Base-by-base conservation (phyloP, 2,113 vertebrate species). In the Sisor rabdophorus region DNA sequence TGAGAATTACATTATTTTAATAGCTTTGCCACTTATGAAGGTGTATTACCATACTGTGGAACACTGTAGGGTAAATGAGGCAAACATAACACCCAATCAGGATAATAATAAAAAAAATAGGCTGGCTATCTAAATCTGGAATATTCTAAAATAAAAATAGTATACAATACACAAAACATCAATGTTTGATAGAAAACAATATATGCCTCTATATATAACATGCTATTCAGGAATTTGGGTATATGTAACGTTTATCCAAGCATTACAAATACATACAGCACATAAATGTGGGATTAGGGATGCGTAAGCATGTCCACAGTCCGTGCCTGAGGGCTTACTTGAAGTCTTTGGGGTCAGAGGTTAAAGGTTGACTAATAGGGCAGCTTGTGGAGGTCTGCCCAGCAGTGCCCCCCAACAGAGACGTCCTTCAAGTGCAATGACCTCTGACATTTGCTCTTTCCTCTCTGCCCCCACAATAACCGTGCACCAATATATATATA, bases 341-440 rank as follows among this genome's bases (percentile, higher is more conserved):
- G 56, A 65, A 74, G 79, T 77, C 80, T 76, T 44, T 32, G 64
- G 30, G 78, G 79, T 81, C 61, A 79, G 32, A 55, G 88, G 87
- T 90, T 86, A 89, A 88, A 90, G 91, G 89, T 84, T 76, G 89
- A 84, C 88, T 89, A 90, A 89, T 91, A 89, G 88, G 77, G 71
- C 68, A 44, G 65, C 85, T 86, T 83, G 30, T 75, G 78, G 85
- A 88, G 89, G 89, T 89, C 88, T 89, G 75, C 40, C 0, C 67
- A 16, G 3, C 75, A 74, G 86, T 80, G 84, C 81, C 84, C 80
- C 77, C 60, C 65, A 83, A 58, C 79, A 24, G 63, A 75, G 80
- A 73, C 75, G 87, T 71, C 79, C 81, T 89, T 84, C 86, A 80
- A 76, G 87, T 85, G 78, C 71, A 84, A 85, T 86, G 87, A 89